These are phyloP conservation scores for Caenorhabditis virilis DNA, from an alignment of 2,888 invertebrate species.

Conservation along the genomic window DNA sequence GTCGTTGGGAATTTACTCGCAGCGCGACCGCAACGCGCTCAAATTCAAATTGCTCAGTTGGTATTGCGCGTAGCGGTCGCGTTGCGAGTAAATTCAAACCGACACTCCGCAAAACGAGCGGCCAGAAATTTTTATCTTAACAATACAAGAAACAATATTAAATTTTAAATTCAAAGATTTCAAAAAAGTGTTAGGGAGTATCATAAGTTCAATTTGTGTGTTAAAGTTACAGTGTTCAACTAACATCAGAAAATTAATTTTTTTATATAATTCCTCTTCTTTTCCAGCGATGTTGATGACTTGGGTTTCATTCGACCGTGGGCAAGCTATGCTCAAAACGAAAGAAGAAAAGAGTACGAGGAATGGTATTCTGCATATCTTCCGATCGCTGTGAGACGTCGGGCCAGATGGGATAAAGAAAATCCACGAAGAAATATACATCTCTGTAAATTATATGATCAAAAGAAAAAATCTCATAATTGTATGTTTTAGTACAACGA, in stretches of 20 bases:
- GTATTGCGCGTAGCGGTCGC: no score
- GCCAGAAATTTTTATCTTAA: no score
- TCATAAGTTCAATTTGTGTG: no score
- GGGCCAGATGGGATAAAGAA: slow-evolving; percentile 47
- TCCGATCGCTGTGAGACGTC: slow-evolving; percentile 39
- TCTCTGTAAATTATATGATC: slow-evolving; percentile 21
- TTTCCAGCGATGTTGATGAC: slow-evolving; percentile 50
- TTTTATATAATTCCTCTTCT: slow-evolving; percentile 5
- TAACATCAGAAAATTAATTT: neutral
- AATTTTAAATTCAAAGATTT: no score
- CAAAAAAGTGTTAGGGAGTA: no score
- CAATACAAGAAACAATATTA: no score
- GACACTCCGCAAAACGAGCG: no score
- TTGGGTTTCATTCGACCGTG: slow-evolving; percentile 50
- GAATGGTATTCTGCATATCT: slow-evolving; percentile 41
- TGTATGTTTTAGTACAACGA: slow-evolving; percentile 47
- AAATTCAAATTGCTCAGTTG: no score
- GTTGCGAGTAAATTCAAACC: no score
- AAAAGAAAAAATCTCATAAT: neutral
- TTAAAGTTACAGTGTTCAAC: neutral
- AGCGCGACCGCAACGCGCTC: no score
- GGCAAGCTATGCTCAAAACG: slow-evolving; percentile 24
- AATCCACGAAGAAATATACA: slow-evolving; percentile 40
- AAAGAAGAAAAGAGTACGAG: slow-evolving; percentile 34
- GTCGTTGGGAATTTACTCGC: no score